phyloP scores from a whole-genome alignment of 1,140 invertebrate species.

The Drosophila kanapiae region DNA sequence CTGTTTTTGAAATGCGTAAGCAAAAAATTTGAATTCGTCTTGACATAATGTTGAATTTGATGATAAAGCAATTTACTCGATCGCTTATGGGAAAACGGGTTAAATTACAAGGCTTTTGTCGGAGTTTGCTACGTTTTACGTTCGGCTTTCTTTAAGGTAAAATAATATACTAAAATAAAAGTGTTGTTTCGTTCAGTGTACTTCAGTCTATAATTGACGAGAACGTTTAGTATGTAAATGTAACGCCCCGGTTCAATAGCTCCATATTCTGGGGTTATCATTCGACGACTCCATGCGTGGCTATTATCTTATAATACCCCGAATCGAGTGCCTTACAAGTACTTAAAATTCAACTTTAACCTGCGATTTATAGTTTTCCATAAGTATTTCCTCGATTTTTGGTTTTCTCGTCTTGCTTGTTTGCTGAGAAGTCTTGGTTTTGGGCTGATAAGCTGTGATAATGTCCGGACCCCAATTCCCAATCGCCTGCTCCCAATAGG shows the following conservation, averaged over 20 bases:
- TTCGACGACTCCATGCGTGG: constrained; percentile 29
- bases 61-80: background rate
- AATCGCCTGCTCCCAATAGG: constrained; percentile 49
- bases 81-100: background rate
- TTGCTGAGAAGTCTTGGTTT: constrained; percentile 1
- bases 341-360: constrained; percentile 32
- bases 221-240: constrained; percentile 29
- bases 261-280: constrained; percentile 62
- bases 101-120: background rate
- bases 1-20: background rate
- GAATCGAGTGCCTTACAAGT: constrained; percentile 4
- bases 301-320: background rate
- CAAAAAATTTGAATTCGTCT: background rate
- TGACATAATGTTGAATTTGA: background rate
- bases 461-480: constrained; percentile 28
- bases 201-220: constrained; percentile 20
- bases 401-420: background rate
- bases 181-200: constrained; percentile 32
- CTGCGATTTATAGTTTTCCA: background rate
- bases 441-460: constrained; percentile 32
- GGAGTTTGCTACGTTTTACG: background rate
- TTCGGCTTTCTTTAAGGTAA: no score
- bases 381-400: constrained; percentile 3
- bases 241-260: constrained; percentile 36
- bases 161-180: no score